A percentile compares a stretch with the other conserved stretches of the same genome.
phyloP scores from a whole-genome alignment of 2,113 vertebrate species.

The Empidonax alnorum region DNA sequence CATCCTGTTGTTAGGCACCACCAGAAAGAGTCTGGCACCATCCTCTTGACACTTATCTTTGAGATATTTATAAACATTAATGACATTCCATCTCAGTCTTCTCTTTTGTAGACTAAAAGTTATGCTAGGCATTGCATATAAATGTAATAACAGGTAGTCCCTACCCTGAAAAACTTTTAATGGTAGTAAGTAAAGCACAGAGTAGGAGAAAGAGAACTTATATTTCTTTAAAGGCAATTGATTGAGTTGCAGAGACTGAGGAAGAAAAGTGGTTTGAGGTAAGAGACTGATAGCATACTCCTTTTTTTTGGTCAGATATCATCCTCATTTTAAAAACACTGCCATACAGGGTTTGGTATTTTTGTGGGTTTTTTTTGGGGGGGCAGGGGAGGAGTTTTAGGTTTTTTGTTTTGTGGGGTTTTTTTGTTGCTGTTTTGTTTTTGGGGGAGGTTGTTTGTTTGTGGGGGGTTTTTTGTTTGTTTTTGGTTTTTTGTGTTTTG shows the following conservation, averaged over 20 bases:
- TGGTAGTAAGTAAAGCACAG: background rate
- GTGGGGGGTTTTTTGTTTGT: no score
- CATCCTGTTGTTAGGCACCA: background rate
- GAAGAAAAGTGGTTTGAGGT: background rate
- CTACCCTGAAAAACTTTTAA: background rate
- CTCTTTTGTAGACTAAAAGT: background rate
- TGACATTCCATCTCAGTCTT: background rate
- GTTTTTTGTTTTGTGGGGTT: background rate
- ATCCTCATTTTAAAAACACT: background rate
- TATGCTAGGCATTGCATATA: background rate
- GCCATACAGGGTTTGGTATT: background rate
- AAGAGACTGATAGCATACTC: background rate
- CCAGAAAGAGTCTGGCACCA: background rate
- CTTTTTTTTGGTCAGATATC: background rate
- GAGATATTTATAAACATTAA: background rate
- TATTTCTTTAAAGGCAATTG: background rate
- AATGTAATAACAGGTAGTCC: background rate
- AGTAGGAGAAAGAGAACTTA: background rate
- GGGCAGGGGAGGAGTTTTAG: no score
- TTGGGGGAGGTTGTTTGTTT: no score
- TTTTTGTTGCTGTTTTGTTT: no score
- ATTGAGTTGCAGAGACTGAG: background rate
- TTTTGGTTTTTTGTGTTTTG: no score
- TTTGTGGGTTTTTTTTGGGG: no score
- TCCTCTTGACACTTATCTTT: background rate